Evolutionary conservation across 1,140 invertebrate genomes (phyloP).

Genomic region (Galleria mellonella): DNA sequence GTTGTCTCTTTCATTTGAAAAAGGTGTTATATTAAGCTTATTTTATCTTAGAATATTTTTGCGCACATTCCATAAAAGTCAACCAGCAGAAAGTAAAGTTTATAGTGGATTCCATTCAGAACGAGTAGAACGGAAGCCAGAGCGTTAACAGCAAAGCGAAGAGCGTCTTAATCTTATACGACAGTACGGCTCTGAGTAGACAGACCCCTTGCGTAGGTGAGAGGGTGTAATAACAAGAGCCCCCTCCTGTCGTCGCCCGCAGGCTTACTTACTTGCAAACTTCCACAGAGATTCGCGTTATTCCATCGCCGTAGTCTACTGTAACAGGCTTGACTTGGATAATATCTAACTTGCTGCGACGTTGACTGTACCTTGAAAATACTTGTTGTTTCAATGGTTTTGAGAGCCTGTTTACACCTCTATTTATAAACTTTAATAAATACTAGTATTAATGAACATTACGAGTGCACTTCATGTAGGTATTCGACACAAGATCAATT

Average conservation of each 20-base stretch:
- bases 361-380: conserved; percentile 28
- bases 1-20: too few relatives aligned
- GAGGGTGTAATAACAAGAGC: conserved; percentile 68
- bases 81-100: conserved; percentile 25
- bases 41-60: too few relatives aligned
- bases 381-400: background rate
- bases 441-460: too few relatives aligned
- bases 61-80: conserved; percentile 22
- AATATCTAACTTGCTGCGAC: conserved; percentile 25
- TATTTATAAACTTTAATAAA: too few relatives aligned
- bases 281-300: conserved; percentile 58
- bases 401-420: too few relatives aligned
- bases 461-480: too few relatives aligned
- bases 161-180: conserved; percentile 63
- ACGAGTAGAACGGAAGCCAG: conserved; percentile 37
- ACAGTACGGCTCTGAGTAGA: conserved; percentile 51
- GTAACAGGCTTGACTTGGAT: conserved; percentile 47
- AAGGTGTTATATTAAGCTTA: too few relatives aligned
- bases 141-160: conserved; percentile 53
- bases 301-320: conserved; percentile 31
- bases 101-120: conserved; percentile 40
- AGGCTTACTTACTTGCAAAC: conserved; percentile 56
- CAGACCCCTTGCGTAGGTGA: conserved; percentile 61
- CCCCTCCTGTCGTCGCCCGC: conserved; percentile 32
- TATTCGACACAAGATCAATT: too few relatives aligned